Evolutionary conservation across 2,797 vertebrate genomes (phyloP).

Genomic region (Pantherophis alleghaniensis): DNA sequence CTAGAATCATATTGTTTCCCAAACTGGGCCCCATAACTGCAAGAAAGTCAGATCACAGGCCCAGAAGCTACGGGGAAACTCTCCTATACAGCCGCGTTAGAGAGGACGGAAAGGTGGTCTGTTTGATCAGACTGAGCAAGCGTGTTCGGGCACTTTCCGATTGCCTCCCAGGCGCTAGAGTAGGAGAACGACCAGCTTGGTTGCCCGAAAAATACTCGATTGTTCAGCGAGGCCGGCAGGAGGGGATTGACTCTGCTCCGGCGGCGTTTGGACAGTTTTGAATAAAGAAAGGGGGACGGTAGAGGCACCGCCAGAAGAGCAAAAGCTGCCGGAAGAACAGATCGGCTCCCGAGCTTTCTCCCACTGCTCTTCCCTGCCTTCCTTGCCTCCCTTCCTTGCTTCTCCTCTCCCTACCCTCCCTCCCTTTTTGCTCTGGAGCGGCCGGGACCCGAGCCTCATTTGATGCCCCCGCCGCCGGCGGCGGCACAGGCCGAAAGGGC

Average conservation of each 20-base stretch:
- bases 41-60: not conserved
- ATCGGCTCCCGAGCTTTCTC: not conserved
- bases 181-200: constrained; percentile 3
- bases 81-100: not conserved
- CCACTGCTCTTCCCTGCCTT: not conserved
- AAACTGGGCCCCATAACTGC: not conserved
- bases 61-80: not conserved
- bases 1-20: constrained; percentile 50
- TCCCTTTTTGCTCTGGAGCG: not conserved
- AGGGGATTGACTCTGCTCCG: not conserved
- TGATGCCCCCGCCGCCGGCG: constrained; percentile 53
- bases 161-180: no score
- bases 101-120: not conserved
- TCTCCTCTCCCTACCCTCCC: no score
- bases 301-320: not conserved
- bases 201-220: not conserved
- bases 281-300: not conserved
- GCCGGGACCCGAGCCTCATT: constrained; percentile 60
- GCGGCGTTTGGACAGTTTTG: not conserved
- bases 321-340: not conserved
- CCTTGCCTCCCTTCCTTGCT: no score
- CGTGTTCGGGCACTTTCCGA: not conserved
- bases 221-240: constrained; percentile 19
- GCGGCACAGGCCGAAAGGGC: constrained; percentile 87
- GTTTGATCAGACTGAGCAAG: not conserved